phyloP scores from a whole-genome alignment of 1,140 invertebrate species.

The Aphelenchoides avenae region DNA sequence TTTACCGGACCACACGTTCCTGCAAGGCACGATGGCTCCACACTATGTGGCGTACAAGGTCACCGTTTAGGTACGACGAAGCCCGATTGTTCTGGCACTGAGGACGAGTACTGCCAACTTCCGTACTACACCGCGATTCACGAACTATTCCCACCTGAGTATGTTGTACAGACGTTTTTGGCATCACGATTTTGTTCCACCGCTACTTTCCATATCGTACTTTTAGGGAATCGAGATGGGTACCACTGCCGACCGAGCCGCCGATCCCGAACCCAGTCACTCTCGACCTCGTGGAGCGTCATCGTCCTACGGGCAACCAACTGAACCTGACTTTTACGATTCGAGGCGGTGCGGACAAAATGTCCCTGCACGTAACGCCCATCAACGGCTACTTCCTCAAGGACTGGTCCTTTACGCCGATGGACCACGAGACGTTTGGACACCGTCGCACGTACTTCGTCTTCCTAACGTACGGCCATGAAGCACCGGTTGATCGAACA shows the following conservation, averaged over 20 bases:
- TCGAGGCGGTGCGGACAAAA: constrained; percentile 43
- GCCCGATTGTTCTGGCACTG: constrained; percentile 49
- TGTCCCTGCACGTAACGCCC: constrained; percentile 55
- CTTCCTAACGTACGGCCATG: constrained; percentile 54
- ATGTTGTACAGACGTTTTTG: constrained; percentile 13
- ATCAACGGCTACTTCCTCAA: constrained; percentile 45
- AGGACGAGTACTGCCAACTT: constrained; percentile 55
- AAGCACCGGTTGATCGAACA: constrained; percentile 39
- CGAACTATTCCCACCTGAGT: constrained; percentile 53
- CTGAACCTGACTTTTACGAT: constrained; percentile 50
- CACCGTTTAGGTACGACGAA: constrained; percentile 22
- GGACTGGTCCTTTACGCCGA: constrained; percentile 51
- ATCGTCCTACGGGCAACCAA: constrained; percentile 29
- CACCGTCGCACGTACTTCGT: constrained; percentile 53
- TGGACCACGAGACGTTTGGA: constrained; percentile 44
- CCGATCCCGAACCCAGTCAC: constrained; percentile 39
- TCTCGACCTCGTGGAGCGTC: constrained; percentile 40
- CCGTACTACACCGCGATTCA: constrained; percentile 59
- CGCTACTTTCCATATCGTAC: constrained; percentile 46
- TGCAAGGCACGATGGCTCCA: constrained; percentile 51
- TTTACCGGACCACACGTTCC: constrained; percentile 54
- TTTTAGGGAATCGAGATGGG: constrained; percentile 49
- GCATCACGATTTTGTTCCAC: constrained; percentile 25
- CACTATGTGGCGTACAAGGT: constrained; percentile 9
- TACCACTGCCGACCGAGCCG: constrained; percentile 47